Conservation (phyloP, 1,140 invertebrate genomes). For the Papilio helenus region DNA sequence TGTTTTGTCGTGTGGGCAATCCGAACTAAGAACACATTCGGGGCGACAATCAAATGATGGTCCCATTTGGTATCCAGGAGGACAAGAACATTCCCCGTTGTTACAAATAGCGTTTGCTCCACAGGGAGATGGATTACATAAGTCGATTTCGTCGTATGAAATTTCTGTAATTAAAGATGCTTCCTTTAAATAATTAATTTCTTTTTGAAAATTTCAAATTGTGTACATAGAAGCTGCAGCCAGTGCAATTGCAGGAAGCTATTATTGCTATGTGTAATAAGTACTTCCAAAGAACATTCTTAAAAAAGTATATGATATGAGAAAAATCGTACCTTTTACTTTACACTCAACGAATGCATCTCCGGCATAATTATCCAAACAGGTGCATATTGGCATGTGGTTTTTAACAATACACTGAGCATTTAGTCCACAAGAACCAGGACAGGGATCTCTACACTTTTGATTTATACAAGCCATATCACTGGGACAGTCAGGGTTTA, state of each 20-base stretch:
- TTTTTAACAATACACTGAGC: constrained; percentile 85
- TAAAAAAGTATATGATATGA: neutral
- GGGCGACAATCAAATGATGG: constrained; percentile 85
- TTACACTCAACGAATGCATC: constrained; percentile 86
- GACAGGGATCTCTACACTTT: constrained; percentile 86
- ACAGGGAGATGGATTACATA: constrained; percentile 88
- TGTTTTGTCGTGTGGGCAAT: constrained; percentile 84
- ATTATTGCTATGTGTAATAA: neutral
- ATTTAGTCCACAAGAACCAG: constrained; percentile 86
- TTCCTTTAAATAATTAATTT: constrained; percentile 51
- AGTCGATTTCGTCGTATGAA: constrained; percentile 80
- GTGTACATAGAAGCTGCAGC: neutral
- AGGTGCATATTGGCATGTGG: constrained; percentile 86
- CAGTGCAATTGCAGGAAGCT: neutral
- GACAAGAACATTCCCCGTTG: constrained; percentile 87
- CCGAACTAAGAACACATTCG: constrained; percentile 85
- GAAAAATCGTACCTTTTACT: constrained; percentile 72
- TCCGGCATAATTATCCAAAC: constrained; percentile 84
- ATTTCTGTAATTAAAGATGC: constrained; percentile 67
- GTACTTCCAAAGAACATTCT: neutral
- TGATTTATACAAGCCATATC: constrained; percentile 85
- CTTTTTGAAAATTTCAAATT: constrained; percentile 42
- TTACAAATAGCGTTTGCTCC: constrained; percentile 88
- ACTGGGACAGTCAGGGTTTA: constrained; percentile 85
- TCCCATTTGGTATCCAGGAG: constrained; percentile 84